Percentiles rank a stretch among this genome's conserved stretches.
phyloP scores from a whole-genome alignment of 2,888 invertebrate species.

The Dendrolimus pini region DNA sequence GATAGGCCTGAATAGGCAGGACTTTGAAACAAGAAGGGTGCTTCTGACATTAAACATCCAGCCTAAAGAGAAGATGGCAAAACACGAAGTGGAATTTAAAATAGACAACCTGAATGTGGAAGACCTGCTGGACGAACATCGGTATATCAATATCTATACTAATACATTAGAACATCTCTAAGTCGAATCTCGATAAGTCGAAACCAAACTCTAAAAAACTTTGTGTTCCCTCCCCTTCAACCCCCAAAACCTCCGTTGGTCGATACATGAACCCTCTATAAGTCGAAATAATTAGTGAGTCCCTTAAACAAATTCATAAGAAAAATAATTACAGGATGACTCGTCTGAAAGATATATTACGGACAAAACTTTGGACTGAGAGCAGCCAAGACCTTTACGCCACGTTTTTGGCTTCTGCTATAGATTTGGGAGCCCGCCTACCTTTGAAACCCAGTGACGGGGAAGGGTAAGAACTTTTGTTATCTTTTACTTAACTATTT shows the following conservation, averaged over 20 bases:
- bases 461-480: conserved; percentile 82
- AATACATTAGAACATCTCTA: too few relatives aligned
- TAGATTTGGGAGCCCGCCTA: conserved; percentile 88
- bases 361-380: conserved; percentile 86
- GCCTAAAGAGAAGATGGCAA: conserved; percentile 81
- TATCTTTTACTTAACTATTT: background rate
- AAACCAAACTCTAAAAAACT: too few relatives aligned
- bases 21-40: conserved; percentile 83
- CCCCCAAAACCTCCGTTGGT: too few relatives aligned
- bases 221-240: too few relatives aligned
- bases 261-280: too few relatives aligned
- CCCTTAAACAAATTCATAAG: too few relatives aligned
- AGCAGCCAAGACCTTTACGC: conserved; percentile 85
- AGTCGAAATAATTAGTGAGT: too few relatives aligned
- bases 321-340: conserved; percentile 74
- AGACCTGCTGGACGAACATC: conserved; percentile 85
- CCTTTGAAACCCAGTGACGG: conserved; percentile 89
- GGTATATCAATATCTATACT: conserved; percentile 28
- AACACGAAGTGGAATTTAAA: conserved; percentile 89
- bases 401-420: conserved; percentile 89
- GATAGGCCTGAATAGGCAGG: conserved; percentile 85
- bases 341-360: conserved; percentile 85
- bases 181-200: too few relatives aligned
- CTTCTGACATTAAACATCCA: conserved; percentile 79
- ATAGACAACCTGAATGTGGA: conserved; percentile 93